Percentiles rank a stretch among this genome's conserved stretches.
These are phyloP conservation scores for Oscheius sp. DNA, from an alignment of 2,888 invertebrate genomes.

Conservation along the genomic window DNA sequence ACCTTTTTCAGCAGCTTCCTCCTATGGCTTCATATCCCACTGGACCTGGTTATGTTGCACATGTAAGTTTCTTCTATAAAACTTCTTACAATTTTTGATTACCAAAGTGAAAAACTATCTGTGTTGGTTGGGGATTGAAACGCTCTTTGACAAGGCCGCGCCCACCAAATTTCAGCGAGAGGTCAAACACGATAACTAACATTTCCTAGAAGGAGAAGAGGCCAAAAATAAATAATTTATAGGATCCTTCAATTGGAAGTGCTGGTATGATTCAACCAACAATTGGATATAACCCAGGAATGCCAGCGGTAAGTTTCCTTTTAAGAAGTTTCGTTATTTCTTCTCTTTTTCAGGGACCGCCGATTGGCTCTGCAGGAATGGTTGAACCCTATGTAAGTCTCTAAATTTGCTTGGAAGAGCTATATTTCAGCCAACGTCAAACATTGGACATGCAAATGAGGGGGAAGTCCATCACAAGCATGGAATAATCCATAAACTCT, in stretches of 20 bases:
- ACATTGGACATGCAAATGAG: slow-evolving; percentile 18
- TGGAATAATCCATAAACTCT: slow-evolving; percentile 18
- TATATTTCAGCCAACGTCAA: slow-evolving; percentile 4
- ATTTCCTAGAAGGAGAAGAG: too few relatives aligned
- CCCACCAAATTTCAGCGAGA: too few relatives aligned
- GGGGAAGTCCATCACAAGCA: slow-evolving; percentile 24
- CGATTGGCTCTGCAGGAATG: slow-evolving; percentile 23
- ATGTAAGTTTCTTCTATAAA: not conserved
- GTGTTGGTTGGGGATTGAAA: too few relatives aligned
- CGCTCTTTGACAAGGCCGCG: too few relatives aligned
- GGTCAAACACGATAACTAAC: too few relatives aligned
- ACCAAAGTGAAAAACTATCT: not conserved
- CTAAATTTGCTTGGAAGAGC: not conserved
- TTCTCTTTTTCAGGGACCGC: slow-evolving; percentile 17
- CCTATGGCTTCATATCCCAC: not conserved
- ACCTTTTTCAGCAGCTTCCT: not conserved
- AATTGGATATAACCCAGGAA: slow-evolving; percentile 1
- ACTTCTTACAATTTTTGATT: too few relatives aligned
- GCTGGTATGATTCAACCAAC: slow-evolving; percentile 22
- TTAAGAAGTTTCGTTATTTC: not conserved
- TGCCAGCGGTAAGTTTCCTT: not conserved
- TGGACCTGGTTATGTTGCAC: not conserved
- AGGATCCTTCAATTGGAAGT: slow-evolving; percentile 27
- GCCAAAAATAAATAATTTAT: not conserved
- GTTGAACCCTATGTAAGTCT: slow-evolving; percentile 10